phyloP scores from a whole-genome alignment of 2,888 invertebrate genomes.

The Spodoptera picta region DNA sequence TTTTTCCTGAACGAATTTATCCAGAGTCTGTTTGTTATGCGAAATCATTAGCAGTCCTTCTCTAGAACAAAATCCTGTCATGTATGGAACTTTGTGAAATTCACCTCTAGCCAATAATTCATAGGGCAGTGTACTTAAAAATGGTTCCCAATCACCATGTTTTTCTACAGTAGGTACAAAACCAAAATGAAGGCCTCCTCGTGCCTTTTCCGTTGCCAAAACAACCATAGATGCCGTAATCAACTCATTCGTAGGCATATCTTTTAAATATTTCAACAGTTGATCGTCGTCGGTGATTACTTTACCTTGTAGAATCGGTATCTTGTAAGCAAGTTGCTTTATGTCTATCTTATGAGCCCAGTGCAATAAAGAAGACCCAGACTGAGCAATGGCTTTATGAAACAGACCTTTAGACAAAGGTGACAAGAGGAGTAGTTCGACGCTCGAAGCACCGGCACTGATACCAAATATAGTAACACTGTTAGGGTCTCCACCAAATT shows the following conservation, averaged over 20 bases:
- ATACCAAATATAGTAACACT: conserved; percentile 87
- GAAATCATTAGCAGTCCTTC: conserved; percentile 81
- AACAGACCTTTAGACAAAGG: conserved; percentile 84
- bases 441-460: conserved; percentile 86
- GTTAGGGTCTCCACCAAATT: conserved; percentile 83
- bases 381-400: conserved; percentile 87
- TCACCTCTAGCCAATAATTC: conserved; percentile 75
- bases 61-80: conserved; percentile 82
- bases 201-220: conserved; percentile 59
- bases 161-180: conserved; percentile 84
- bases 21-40: conserved; percentile 51
- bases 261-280: conserved; percentile 73
- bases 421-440: conserved; percentile 81
- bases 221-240: conserved; percentile 69
- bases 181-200: conserved; percentile 81
- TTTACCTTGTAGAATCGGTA: conserved; percentile 70
- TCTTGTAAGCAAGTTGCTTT: conserved; percentile 68
- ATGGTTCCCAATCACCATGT: conserved; percentile 79
- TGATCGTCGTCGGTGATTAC: conserved; percentile 61
- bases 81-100: conserved; percentile 83
- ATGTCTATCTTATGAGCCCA: conserved; percentile 80
- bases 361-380: conserved; percentile 84
- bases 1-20: conserved; percentile 65
- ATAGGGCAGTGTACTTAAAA: conserved; percentile 79
- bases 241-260: conserved; percentile 70